A percentile compares a stretch with the other conserved stretches of the same genome.
These are phyloP conservation scores for Dromas ardeola DNA, from an alignment of 2,113 vertebrate genomes.

Conservation along the genomic window DNA sequence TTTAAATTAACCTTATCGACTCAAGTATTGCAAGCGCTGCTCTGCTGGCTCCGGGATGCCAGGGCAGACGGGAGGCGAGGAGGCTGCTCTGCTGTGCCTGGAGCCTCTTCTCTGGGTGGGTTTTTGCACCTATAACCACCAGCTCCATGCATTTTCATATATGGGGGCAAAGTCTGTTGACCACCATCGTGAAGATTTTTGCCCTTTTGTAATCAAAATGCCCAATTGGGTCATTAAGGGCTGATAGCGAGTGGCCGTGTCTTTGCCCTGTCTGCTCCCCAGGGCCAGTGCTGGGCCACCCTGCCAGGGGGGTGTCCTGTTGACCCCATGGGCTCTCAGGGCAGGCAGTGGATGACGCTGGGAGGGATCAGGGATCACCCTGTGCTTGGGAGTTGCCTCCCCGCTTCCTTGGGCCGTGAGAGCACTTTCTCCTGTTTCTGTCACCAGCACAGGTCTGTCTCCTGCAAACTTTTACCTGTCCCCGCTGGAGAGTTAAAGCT, in stretches of 20 bases:
- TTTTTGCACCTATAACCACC: neutral
- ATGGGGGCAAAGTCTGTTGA: neutral
- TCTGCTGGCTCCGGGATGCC: neutral
- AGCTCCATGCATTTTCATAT: fast-evolving
- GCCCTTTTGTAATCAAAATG: neutral
- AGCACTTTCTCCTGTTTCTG: neutral
- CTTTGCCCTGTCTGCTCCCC: neutral
- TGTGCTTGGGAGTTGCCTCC: neutral
- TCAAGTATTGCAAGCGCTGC: neutral
- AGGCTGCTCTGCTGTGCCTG: neutral
- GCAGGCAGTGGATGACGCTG: neutral
- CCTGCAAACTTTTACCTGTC: neutral
- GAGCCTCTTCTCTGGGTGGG: neutral
- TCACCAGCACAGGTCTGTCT: neutral
- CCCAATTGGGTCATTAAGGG: fast-evolving
- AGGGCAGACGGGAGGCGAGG: neutral
- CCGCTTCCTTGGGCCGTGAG: neutral
- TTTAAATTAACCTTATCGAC: neutral
- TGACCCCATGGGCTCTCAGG: neutral
- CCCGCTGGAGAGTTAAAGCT: neutral
- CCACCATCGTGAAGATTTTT: neutral
- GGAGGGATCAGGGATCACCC: neutral
- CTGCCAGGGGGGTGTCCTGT: neutral
- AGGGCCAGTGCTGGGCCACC: too few relatives aligned
- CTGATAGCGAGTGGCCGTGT: too few relatives aligned